Evolutionary conservation across 2,113 vertebrate species (phyloP).

Genomic region (Tupaia chinensis): DNA sequence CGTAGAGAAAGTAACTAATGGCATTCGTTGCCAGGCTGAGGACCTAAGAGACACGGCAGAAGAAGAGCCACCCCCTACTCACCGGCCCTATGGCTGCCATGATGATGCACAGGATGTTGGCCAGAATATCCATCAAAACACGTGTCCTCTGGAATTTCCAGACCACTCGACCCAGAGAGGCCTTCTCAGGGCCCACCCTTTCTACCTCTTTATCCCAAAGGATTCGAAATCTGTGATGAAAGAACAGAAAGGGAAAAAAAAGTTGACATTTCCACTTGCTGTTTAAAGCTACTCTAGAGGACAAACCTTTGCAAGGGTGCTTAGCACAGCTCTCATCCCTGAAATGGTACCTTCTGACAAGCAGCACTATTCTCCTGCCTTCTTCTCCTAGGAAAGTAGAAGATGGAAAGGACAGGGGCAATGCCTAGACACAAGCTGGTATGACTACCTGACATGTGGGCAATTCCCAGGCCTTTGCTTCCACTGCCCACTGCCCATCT

Average conservation of each 20-base stretch:
- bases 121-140: slow-evolving; percentile 76
- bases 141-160: slow-evolving; percentile 88
- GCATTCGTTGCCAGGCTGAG: background rate
- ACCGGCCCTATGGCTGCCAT: slow-evolving; percentile 85
- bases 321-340: rapidly evolving
- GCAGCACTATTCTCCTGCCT: background rate
- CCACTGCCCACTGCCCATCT: background rate
- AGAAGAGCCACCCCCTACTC: slow-evolving; percentile 34
- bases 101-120: slow-evolving; percentile 79
- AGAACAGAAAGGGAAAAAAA: background rate
- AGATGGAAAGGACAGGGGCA: rapidly evolving
- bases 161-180: slow-evolving; percentile 84
- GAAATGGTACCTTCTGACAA: background rate
- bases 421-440: background rate
- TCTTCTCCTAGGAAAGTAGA: background rate
- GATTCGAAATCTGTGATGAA: slow-evolving; percentile 81
- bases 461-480: background rate
- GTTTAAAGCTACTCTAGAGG: background rate
- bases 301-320: background rate
- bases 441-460: background rate
- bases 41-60: background rate
- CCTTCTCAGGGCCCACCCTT: slow-evolving; percentile 86
- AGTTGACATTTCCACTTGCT: background rate
- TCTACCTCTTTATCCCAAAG: slow-evolving; percentile 89
- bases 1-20: slow-evolving; percentile 6